Evolutionary conservation across 2,888 invertebrate genomes (phyloP).

Genomic region (Eucriotettix oculatus): DNA sequence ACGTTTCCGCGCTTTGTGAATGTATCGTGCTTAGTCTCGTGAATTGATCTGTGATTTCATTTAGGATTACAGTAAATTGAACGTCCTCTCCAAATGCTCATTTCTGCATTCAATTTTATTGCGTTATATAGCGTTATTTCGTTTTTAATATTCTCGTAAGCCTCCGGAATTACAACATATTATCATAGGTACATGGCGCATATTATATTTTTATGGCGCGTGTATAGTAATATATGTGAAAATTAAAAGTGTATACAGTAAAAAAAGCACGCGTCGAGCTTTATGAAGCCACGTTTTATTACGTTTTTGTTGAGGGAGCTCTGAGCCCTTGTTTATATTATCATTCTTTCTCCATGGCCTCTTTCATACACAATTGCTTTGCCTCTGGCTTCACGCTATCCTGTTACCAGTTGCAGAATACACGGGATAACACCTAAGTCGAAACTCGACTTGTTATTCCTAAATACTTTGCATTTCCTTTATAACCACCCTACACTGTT

Average conservation of each 20-base stretch:
- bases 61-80: neutral
- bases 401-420: too few species aligned
- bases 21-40: neutral
- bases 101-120: neutral
- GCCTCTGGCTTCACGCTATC: neutral
- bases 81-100: neutral
- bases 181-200: neutral
- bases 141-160: neutral
- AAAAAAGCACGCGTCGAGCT: neutral
- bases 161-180: neutral
- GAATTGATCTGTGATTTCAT: neutral
- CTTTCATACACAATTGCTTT: neutral
- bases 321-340: neutral
- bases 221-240: neutral
- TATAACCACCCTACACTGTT: too few species aligned
- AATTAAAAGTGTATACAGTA: neutral
- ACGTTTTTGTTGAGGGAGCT: neutral
- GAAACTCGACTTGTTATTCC: too few species aligned
- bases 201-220: neutral
- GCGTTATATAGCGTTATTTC: neutral
- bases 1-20: too few species aligned
- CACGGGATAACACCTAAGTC: too few species aligned
- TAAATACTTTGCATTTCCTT: too few species aligned
- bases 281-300: neutral
- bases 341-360: neutral